These are phyloP conservation scores for Lumbricus terrestris DNA, from an alignment of 2,888 invertebrate genomes.

Conservation along the genomic window DNA sequence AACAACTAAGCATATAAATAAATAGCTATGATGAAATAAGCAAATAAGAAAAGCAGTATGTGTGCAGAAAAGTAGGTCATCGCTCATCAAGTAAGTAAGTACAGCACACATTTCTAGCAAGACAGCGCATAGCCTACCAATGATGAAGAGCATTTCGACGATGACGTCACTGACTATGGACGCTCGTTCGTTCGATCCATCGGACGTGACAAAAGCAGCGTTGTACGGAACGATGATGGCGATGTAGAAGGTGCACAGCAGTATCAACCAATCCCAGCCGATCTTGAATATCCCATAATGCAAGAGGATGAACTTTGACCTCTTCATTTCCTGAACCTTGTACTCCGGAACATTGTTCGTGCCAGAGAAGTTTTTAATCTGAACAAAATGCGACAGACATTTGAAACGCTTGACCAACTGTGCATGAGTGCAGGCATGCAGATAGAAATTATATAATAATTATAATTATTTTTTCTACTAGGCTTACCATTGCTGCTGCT, in stretches of 20 bases:
- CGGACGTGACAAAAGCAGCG: conserved; percentile 74
- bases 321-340: conserved; percentile 90
- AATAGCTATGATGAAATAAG: no score
- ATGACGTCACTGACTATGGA: conserved; percentile 79
- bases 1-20: not conserved
- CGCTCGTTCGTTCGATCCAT: conserved; percentile 40
- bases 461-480: no score
- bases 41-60: not conserved
- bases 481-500: no score
- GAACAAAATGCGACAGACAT: conserved; percentile 20
- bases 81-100: not conserved
- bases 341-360: conserved; percentile 72
- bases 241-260: conserved; percentile 93
- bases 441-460: not conserved
- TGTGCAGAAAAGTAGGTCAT: not conserved
- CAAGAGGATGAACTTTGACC: conserved; percentile 86
- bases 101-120: not conserved
- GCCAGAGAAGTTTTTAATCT: conserved; percentile 47
- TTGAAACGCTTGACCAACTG: not conserved
- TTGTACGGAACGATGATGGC: conserved; percentile 94
- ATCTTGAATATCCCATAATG: conserved; percentile 96
- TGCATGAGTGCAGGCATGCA: not conserved
- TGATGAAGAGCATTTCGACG: conserved; percentile 89
- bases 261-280: conserved; percentile 95
- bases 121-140: conserved; percentile 69